Conservation (phyloP, 2,888 invertebrate species). For the Conistra vaccinii region DNA sequence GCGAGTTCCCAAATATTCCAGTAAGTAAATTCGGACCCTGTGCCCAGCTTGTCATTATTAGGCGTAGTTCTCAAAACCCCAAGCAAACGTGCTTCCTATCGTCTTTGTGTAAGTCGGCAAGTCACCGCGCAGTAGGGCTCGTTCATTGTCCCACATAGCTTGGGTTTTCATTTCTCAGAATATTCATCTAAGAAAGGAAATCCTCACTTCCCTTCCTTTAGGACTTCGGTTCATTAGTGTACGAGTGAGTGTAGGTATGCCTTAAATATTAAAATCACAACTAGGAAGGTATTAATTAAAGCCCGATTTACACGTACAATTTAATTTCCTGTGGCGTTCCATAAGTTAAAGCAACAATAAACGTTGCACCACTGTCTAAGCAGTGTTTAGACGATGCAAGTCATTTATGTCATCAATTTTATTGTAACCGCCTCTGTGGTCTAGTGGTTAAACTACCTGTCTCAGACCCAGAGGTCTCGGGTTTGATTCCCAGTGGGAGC, state of each 20-base stretch:
- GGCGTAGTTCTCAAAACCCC: slow-evolving; percentile 25
- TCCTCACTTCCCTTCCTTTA: slow-evolving; percentile 38
- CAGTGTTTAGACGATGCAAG: not conserved
- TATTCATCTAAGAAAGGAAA: slow-evolving; percentile 40
- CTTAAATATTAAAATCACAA: slow-evolving; percentile 20
- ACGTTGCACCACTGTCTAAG: not conserved
- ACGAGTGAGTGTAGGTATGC: slow-evolving; percentile 16
- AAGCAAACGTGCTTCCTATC: slow-evolving; percentile 42
- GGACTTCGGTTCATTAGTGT: slow-evolving; percentile 25
- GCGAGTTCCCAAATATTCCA: slow-evolving; percentile 3
- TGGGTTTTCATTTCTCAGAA: slow-evolving; percentile 46
- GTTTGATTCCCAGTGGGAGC: too few species aligned
- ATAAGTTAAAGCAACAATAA: not conserved
- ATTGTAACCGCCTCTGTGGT: too few species aligned
- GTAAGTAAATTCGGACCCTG: slow-evolving; percentile 22
- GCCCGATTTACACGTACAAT: not conserved
- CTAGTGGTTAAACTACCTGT: too few species aligned
- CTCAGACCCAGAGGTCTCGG: too few species aligned
- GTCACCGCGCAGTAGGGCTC: slow-evolving; percentile 12
- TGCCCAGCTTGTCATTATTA: slow-evolving; percentile 21
- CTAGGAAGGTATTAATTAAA: not conserved
- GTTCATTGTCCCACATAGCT: slow-evolving; percentile 39
- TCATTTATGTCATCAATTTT: not conserved
- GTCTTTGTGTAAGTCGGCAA: slow-evolving; percentile 26
- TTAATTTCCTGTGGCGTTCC: not conserved